Evolutionary conservation across 2,888 invertebrate genomes (phyloP), one percentile per base, ranked within the genome.

Genomic region (Steinernema hermaphroditum): DNA sequence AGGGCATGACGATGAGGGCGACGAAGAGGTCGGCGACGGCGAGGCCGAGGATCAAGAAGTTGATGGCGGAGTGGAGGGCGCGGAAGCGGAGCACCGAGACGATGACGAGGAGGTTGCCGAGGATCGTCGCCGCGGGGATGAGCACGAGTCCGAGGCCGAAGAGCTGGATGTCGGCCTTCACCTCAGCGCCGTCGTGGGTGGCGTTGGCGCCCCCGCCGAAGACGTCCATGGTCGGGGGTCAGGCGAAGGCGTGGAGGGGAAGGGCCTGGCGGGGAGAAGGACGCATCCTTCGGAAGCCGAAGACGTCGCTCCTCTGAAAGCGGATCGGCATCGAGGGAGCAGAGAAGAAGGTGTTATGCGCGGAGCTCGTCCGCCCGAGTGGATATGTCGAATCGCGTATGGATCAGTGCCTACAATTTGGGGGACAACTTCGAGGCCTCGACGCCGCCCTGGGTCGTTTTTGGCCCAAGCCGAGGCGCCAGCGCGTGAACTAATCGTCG

Each of bases 1-100:
- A 86, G 43, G 85, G 85, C 85, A 85, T 85, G 37, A 85, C 85
- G 71, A 82, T 83, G 46, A 84, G 75, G 24, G 85, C 85, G 16
- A 85, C 85, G 32, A 85, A 75, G 62, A 85, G 77, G 74, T 85
- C 85, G 14, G 85, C 85, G 9, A 85, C 85, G 8, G 85, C 85
- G n/a, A 85, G 75, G 12, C 95, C 96, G 87, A 97, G 96, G 88
- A 98, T 98, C 90, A 98, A 96, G 90, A 96, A 98, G 90, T 98
- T 98, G 80, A 98, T 98, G 85, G 94, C 96, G 49, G 95, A 94
- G 88, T 96, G 95, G 81, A 98, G 90, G 78, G 85, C 82, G 19
- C 82, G 81, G 77, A 84, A 85, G 32, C 85, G 80, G 6, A 85
- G 78, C 34, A 85, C 85, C 0, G 82, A 81, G 14, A 83, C 75